Evolutionary conservation across 2,113 vertebrate genomes (phyloP), one percentile per base, ranked within the genome.

Genomic region (Spermophilus dauricus): DNA sequence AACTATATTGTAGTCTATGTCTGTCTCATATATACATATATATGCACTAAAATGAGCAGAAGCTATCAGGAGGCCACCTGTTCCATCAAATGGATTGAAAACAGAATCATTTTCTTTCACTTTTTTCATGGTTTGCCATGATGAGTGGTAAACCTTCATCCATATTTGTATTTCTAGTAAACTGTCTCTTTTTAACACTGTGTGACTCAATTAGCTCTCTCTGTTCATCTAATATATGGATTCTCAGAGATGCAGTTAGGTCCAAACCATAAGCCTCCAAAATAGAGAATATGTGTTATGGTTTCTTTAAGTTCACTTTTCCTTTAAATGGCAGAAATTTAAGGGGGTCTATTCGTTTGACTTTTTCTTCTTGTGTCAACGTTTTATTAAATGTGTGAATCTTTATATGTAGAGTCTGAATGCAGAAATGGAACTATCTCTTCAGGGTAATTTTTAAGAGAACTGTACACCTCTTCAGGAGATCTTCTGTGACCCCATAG

Each of bases 81-180:
- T 99, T 98, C 99, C 99, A 95, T 99, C 99, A 99, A 99, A 99
- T 0, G 99, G 99, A 98, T 99, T 99, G 97, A 99, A 99, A 3
- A 99, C 99, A 58, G 99, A 86, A 98, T 99, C 99, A 78, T 99
- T 99, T 97, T 99, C 97, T 98, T 99, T 99, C 94, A 99, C 99
- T 98, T 97, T 99, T 99, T n/a, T 99, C 99, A 0, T 99, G 99
- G 98, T 99, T 99, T 86, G 99, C 99, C 99, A 99, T 99, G 84
- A 99, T 99, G 97, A 99, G 99, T 22, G 99, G 99, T 39, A 99
- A 99, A 42, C 99, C 99, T 69, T 99, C 99, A 70, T 99, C 99
- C 99, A 99, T 99, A 97, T 99, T 99, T 0, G 99, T 99, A 98
- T 99, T 99, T 81, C 99, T 99, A 98, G 99, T 99, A n/a, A 99